phyloP scores from a whole-genome alignment of 2,113 vertebrate genomes.

The Odobenus rosmarus region DNA sequence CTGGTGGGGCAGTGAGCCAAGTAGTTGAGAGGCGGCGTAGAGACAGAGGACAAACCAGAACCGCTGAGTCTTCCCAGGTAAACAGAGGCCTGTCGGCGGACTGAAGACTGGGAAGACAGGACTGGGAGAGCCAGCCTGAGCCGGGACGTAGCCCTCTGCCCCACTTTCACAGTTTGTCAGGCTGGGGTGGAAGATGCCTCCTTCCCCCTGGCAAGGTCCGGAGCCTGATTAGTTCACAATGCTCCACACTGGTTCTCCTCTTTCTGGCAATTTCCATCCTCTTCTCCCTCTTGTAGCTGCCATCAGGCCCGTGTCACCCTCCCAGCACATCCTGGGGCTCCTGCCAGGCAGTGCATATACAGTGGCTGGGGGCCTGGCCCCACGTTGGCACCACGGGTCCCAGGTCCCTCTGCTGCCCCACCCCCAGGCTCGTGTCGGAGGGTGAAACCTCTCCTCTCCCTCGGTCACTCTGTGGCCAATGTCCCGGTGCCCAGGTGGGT shows the following conservation, averaged over 20 bases:
- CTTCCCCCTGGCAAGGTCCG: rapidly evolving
- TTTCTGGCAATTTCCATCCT: neutral
- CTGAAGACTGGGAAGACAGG: neutral
- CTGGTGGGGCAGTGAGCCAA: neutral
- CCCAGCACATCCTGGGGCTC: neutral
- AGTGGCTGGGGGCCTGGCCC: neutral
- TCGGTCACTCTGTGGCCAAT: neutral
- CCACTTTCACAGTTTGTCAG: rapidly evolving
- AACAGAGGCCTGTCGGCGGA: neutral
- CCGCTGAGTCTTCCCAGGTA: rapidly evolving
- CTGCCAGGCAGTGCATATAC: neutral
- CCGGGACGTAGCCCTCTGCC: neutral
- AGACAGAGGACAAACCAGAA: neutral
- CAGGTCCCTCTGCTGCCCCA: neutral
- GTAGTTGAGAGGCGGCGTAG: rapidly evolving
- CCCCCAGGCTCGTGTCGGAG: no score
- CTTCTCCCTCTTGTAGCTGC: neutral
- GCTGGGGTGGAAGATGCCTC: neutral
- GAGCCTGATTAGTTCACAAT: rapidly evolving
- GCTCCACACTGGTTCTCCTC: neutral
- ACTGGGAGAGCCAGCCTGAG: neutral
- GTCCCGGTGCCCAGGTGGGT: neutral
- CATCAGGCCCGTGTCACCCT: neutral
- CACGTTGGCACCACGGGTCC: rapidly evolving
- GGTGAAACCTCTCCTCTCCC: neutral